Evolutionary conservation across 1,140 invertebrate genomes (phyloP), one percentile per base, ranked within the genome.

Genomic region (Hirudo medicinalis): DNA sequence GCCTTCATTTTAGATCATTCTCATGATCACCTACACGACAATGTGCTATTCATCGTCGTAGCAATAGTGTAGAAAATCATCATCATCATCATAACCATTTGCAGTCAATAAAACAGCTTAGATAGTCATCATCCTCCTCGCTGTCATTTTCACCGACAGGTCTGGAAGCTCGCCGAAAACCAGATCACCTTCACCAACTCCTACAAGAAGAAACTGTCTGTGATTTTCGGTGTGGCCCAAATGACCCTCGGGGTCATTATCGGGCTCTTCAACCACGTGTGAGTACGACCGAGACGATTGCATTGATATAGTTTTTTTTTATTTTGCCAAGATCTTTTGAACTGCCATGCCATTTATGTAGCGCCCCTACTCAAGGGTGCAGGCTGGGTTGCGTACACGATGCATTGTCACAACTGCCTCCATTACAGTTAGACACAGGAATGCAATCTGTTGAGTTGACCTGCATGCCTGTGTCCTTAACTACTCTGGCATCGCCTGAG

Each of bases 141-240:
- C 11, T 2, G 13, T 70, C 69, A 70, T 4, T n/a, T 54, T 70
- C 53, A 0, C 22, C 53, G 8, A 6, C 32, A 72, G 71, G 78
- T 90, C 72, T 94, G 92, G 92, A 90, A 93, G 83, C 76, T 93
- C 70, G 87, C 94, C 2, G 85, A 88, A 72, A 99, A 99, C 84
- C 97, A 97, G 83, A 95, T 99, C 76, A 89, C 92, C 67, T 98
- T 97, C 83, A 84, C 93, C 22, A 99, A 99, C 84, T 95, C 93
- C 0, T 94, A 91, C 83, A 99, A 99, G 85, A 99, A 99, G 95
- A 99, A 99, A 80, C 83, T 96, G 55, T 97, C 94, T 25, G 92
- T 99, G 72, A 94, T 97, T 75, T 87, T 97, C 76, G 95, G 95
- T 67, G 91, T 99, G 0, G 78, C 88, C 71, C 95, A 99, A 80